Evolutionary conservation across 2,797 vertebrate species (phyloP).

Genomic region (Nyctibius grandis): DNA sequence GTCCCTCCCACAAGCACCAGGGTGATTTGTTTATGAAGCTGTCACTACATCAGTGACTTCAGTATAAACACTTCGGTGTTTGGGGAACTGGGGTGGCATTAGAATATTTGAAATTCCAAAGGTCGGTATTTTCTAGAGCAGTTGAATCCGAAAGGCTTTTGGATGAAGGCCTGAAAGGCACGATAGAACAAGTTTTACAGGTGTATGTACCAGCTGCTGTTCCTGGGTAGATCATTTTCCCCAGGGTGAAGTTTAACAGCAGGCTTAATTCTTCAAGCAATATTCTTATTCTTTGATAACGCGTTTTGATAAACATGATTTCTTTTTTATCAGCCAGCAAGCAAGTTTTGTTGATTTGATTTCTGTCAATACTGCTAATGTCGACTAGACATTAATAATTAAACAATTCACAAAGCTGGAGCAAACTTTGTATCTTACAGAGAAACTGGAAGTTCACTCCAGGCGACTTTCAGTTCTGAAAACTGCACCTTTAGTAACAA

Average conservation of each 20-base stretch:
- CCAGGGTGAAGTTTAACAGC: background rate
- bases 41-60: background rate
- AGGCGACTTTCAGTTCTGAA: background rate
- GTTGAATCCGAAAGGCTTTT: background rate
- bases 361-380: background rate
- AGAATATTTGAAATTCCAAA: background rate
- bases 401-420: background rate
- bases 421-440: background rate
- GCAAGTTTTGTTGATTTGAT: background rate
- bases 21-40: rapidly evolving
- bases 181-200: background rate
- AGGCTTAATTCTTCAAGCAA: background rate
- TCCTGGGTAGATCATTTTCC: background rate
- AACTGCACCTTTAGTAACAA: background rate
- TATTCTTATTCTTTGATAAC: rapidly evolving
- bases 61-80: rapidly evolving
- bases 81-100: background rate
- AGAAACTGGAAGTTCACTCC: background rate
- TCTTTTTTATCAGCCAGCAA: background rate
- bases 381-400: rapidly evolving
- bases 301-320: background rate
- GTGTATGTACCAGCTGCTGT: rapidly evolving
- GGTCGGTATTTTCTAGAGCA: background rate
- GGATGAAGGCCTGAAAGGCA: rapidly evolving
- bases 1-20: rapidly evolving